Evolutionary conservation across 2,113 vertebrate genomes (phyloP).

Genomic region (Haemorhous mexicanus): DNA sequence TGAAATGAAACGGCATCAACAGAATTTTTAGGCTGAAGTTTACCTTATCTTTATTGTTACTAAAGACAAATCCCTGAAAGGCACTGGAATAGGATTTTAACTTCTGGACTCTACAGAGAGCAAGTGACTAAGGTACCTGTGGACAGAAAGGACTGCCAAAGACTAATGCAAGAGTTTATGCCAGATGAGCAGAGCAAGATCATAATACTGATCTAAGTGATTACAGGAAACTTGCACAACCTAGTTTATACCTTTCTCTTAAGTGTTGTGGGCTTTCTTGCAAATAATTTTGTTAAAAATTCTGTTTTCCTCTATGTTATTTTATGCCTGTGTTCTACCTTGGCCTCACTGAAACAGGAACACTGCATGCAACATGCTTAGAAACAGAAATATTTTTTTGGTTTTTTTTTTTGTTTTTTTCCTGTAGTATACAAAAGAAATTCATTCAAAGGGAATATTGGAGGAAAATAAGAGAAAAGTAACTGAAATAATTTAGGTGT

Average conservation of each 20-base stretch:
- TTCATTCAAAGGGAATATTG: background rate
- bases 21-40: background rate
- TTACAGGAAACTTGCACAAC: background rate
- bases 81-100: background rate
- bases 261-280: background rate
- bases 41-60: background rate
- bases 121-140: background rate
- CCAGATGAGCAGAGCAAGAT: background rate
- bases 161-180: background rate
- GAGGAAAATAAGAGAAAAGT: slow-evolving; percentile 7
- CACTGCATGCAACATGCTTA: background rate
- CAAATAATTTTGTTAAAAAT: background rate
- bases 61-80: background rate
- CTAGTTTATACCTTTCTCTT: background rate
- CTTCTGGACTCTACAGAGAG: background rate
- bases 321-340: background rate
- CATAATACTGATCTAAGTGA: background rate
- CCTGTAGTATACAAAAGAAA: background rate
- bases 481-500: background rate
- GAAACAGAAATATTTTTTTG: background rate
- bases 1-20: background rate
- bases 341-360: background rate
- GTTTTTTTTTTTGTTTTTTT: background rate
- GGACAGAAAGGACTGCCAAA: background rate
- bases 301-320: background rate